Conservation (phyloP, 2,113 vertebrate species). For the Chinchilla lanigera region DNA sequence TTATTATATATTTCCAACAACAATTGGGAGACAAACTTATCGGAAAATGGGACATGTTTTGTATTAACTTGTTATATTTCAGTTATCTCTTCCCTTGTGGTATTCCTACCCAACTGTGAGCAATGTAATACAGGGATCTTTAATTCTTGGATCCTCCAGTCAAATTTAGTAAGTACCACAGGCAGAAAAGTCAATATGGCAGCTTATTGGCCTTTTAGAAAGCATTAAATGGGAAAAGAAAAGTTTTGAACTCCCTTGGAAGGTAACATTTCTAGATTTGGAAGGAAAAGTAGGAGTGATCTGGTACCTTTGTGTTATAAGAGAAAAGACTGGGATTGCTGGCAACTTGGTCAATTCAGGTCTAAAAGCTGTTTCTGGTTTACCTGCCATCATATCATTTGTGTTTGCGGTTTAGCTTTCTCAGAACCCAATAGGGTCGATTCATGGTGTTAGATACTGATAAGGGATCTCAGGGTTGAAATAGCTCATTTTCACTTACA, state of each 20-base stretch:
- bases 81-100: background rate
- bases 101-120: background rate
- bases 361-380: background rate
- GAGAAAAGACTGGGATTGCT: background rate
- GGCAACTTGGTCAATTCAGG: background rate
- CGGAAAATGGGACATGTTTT: background rate
- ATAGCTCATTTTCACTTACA: background rate
- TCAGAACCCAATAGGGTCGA: constrained; percentile 14
- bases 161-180: background rate
- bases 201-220: background rate
- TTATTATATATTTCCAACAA: background rate
- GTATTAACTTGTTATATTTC: background rate
- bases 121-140: background rate
- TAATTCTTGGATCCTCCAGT: background rate
- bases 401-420: background rate
- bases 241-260: background rate
- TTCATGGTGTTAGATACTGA: background rate
- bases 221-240: background rate
- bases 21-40: background rate
- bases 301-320: background rate
- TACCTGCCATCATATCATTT: background rate
- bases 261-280: background rate
- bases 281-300: background rate
- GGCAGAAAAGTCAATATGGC: background rate
- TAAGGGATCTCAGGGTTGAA: background rate